Percentiles rank a stretch among this genome's conserved stretches.
Evolutionary conservation across 2,888 invertebrate species (phyloP).

Genomic region (Agrotis segetum): DNA sequence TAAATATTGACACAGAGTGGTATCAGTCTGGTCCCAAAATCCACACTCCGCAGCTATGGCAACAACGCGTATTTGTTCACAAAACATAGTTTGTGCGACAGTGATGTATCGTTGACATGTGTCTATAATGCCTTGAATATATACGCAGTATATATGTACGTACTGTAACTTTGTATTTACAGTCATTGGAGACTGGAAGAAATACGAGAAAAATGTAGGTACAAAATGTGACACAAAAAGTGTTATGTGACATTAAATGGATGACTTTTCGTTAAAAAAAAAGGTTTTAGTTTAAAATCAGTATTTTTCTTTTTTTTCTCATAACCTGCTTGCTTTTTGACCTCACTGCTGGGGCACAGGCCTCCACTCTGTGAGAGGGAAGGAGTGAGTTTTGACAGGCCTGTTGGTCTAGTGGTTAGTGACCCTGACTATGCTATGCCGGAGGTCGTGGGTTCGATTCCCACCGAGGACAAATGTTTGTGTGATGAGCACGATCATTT

Average conservation of each 20-base stretch:
- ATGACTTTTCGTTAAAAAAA: too few relatives aligned
- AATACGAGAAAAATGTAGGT: background rate
- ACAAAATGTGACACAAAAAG: background rate
- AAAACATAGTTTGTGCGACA: constrained; percentile 40
- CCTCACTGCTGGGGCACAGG: too few relatives aligned
- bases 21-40: constrained; percentile 17
- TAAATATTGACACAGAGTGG: constrained; percentile 26
- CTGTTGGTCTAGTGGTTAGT: too few relatives aligned
- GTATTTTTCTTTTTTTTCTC: too few relatives aligned
- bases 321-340: too few relatives aligned
- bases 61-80: constrained; percentile 38
- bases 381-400: too few relatives aligned
- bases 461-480: too few relatives aligned
- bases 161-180: constrained; percentile 20
- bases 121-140: constrained; percentile 42
- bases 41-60: constrained; percentile 11
- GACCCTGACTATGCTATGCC: too few relatives aligned
- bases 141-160: constrained; percentile 11
- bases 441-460: too few relatives aligned
- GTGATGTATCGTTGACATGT: constrained; percentile 48
- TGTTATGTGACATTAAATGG: constrained; percentile 11
- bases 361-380: too few relatives aligned
- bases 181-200: background rate
- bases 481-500: too few relatives aligned
- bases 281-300: background rate